Conservation (phyloP, 2,888 invertebrate genomes). For the Papilio elwesi region DNA sequence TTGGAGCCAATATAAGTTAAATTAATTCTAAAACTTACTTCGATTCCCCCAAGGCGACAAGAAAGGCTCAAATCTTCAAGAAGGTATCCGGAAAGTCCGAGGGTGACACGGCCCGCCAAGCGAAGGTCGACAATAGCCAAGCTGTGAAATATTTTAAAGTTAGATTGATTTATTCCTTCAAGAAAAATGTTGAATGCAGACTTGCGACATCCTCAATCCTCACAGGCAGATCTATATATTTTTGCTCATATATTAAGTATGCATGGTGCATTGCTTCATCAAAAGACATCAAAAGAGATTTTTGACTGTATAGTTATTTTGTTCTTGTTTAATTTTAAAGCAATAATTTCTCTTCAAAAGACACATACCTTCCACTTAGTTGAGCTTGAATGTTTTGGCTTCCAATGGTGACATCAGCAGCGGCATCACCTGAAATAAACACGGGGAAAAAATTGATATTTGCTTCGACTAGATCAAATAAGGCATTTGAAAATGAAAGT, state of each 20-base stretch:
- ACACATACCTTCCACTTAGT: conserved; percentile 11
- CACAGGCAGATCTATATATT: no score
- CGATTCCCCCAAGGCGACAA: conserved; percentile 13
- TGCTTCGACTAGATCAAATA: not conserved
- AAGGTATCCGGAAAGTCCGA: conserved; percentile 2
- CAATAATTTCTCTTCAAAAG: not conserved
- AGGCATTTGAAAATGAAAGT: not conserved
- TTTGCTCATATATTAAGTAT: no score
- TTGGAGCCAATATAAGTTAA: no score
- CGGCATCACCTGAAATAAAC: conserved; percentile 5
- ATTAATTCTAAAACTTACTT: not conserved
- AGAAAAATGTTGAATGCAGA: no score
- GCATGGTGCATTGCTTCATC: no score
- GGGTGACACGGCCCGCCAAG: not conserved
- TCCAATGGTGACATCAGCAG: conserved; percentile 14
- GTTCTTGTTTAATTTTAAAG: no score
- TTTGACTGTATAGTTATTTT: no score
- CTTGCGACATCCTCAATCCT: no score
- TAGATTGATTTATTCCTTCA: no score
- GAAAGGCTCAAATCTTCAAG: conserved; percentile 8
- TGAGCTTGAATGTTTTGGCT: conserved; percentile 7
- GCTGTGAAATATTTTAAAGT: not conserved
- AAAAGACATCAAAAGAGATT: no score
- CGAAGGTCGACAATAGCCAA: conserved; percentile 10
- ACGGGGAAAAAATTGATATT: not conserved